phyloP scores from a whole-genome alignment of 2,797 vertebrate species.

The Pseudochirops cupreus region DNA sequence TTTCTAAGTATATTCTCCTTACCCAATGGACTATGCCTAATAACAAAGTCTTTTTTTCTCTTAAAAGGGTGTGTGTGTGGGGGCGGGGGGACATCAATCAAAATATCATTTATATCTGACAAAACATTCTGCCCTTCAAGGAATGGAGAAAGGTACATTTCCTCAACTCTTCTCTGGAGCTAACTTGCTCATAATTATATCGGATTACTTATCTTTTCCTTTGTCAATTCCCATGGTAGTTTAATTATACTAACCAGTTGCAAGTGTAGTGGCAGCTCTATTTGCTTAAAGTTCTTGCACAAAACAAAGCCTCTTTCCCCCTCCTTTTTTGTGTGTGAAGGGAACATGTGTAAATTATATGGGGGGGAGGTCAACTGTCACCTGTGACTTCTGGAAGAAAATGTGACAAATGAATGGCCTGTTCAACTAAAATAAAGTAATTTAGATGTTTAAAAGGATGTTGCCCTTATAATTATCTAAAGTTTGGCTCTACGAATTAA shows the following conservation, averaged over 20 bases:
- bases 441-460: constrained; percentile 21
- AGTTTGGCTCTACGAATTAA: background rate
- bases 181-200: background rate
- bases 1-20: background rate
- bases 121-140: background rate
- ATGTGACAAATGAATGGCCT: constrained; percentile 9
- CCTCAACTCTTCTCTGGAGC: background rate
- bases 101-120: background rate
- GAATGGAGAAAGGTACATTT: background rate
- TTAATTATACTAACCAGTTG: constrained; percentile 34
- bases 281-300: background rate
- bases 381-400: constrained; percentile 18
- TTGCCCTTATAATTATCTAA: background rate
- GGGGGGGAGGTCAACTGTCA: background rate
- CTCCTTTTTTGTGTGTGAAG: background rate
- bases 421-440: background rate
- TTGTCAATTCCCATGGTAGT: constrained; percentile 5
- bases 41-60: background rate
- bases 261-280: background rate
- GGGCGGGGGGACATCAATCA: background rate
- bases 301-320: background rate
- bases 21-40: background rate
- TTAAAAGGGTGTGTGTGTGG: background rate
- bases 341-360: background rate
- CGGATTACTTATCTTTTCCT: background rate